Base-by-base conservation (phyloP, 37 sponge, comb jelly and placozoan genomes). In the Chondrosia reniformis region DNA sequence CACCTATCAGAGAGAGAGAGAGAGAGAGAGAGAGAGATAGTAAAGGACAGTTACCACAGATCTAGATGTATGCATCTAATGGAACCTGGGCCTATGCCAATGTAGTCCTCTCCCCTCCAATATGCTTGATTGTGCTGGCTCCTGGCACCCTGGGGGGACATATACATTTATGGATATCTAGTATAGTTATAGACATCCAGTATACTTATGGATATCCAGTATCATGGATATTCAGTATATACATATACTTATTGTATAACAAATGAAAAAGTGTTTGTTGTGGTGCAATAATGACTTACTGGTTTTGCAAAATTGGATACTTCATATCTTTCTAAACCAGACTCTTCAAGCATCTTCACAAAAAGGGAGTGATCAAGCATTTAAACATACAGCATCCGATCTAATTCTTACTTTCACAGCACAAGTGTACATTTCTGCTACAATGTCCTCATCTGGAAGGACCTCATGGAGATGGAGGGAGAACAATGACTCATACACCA, bases 1-100 rank as follows among this genome's bases (percentile, higher is more conserved):
- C n/a, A n/a, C n/a, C n/a, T n/a, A n/a, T n/a, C n/a, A n/a, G n/a
- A n/a, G n/a, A n/a, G n/a, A n/a, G n/a, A n/a, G n/a, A n/a, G n/a
- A n/a, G n/a, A n/a, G n/a, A n/a, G n/a, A n/a, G n/a, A n/a, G n/a
- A n/a, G n/a, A n/a, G n/a, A n/a, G n/a, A n/a, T n/a, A n/a, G n/a
- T n/a, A n/a, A n/a, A n/a, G n/a, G n/a, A n/a, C n/a, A n/a, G n/a
- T n/a, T n/a, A n/a, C n/a, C n/a, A n/a, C n/a, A n/a, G n/a, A n/a
- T n/a, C n/a, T n/a, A n/a, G n/a, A n/a, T n/a, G n/a, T n/a, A n/a
- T n/a, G n/a, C n/a, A n/a, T n/a, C n/a, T n/a, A n/a, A n/a, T n/a
- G n/a, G n/a, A n/a, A 77, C 80, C 80, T 69, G 92, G 89, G 62
- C 92, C 92, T 44, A 92, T 63, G 13, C 92, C 92, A 38, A 92